Evolutionary conservation across 2,797 vertebrate genomes (phyloP).

Genomic region (Lutjanus argentimaculatus): DNA sequence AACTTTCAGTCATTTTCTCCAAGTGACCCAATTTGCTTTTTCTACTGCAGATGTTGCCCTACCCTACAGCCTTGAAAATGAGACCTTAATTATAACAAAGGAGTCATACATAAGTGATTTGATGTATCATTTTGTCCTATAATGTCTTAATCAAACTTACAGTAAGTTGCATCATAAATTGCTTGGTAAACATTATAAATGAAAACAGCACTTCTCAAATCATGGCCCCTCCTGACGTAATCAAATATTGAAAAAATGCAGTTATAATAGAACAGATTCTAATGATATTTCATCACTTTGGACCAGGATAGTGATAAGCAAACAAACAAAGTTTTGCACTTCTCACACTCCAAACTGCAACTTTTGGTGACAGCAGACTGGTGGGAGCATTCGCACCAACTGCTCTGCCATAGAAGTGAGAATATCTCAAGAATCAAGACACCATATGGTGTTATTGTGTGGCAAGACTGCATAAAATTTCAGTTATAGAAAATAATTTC

Average conservation of each 20-base stretch:
- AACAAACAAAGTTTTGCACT: conserved; percentile 30
- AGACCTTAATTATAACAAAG: conserved; percentile 18
- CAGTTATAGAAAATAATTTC: neutral
- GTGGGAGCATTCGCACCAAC: conserved; percentile 40
- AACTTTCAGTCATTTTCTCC: conserved; percentile 68
- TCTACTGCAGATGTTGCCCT: conserved; percentile 59
- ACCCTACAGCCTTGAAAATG: conserved; percentile 36
- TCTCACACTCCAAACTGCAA: conserved; percentile 21
- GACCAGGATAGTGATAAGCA: neutral
- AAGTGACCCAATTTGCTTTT: conserved; percentile 64
- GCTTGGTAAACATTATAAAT: conserved; percentile 39
- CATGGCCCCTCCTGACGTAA: neutral
- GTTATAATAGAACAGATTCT: neutral
- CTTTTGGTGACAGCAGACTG: conserved; percentile 7
- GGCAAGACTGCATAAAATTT: neutral
- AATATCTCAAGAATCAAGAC: conserved; percentile 30
- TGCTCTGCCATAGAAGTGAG: conserved; percentile 20
- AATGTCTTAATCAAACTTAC: conserved; percentile 33
- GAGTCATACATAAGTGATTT: conserved; percentile 13
- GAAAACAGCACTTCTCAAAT: conserved; percentile 25
- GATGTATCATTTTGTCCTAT: conserved; percentile 27
- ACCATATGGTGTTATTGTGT: conserved; percentile 36
- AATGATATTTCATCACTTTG: neutral
- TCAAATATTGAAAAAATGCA: conserved; percentile 8
- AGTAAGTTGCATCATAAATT: conserved; percentile 12